Percentiles rank a stretch among this genome's conserved stretches.
These are phyloP conservation scores for Psammodynastes pulverulentus DNA, from an alignment of 2,113 vertebrate genomes.

Conservation along the genomic window DNA sequence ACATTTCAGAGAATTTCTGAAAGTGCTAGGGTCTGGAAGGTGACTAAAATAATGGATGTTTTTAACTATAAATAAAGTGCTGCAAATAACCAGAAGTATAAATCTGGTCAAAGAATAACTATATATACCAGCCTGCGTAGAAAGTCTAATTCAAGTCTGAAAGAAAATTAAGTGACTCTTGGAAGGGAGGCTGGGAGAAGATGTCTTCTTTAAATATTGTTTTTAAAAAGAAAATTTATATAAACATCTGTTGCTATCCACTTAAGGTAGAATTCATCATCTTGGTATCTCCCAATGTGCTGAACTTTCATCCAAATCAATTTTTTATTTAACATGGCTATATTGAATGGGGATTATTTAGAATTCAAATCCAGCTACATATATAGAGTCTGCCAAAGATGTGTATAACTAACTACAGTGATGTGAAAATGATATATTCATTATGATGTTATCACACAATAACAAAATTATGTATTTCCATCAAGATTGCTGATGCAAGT, in stretches of 20 bases:
- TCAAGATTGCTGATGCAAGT: neutral
- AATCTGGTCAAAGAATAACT: neutral
- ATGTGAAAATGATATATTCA: neutral
- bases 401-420: neutral
- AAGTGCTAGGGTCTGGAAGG: constrained; percentile 5
- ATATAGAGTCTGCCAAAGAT: neutral
- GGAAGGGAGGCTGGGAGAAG: neutral
- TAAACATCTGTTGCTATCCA: neutral
- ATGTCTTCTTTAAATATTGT: neutral
- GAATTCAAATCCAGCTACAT: neutral
- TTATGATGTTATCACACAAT: neutral
- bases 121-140: neutral
- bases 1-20: neutral
- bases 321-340: neutral
- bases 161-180: neutral
- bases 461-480: neutral
- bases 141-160: neutral
- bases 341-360: neutral
- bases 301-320: neutral
- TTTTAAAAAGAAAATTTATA: neutral
- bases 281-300: neutral
- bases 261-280: neutral
- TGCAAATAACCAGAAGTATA: constrained; percentile 4
- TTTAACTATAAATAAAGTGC: neutral
- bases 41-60: constrained; percentile 1